Conservation (phyloP, 2,113 vertebrate genomes). For the Spilogale gracilis region DNA sequence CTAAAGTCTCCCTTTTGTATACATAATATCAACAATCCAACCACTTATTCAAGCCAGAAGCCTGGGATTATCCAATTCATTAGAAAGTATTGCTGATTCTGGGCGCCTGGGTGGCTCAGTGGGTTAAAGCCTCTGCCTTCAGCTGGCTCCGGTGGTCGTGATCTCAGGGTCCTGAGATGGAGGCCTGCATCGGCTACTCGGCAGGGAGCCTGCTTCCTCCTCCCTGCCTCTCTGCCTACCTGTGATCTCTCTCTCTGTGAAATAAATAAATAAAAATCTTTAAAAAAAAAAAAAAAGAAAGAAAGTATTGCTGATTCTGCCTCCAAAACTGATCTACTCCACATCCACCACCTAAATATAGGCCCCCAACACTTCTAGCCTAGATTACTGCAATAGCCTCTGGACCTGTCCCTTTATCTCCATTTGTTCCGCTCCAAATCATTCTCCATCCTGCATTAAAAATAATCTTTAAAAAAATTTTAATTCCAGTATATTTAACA, state of each 20-base stretch:
- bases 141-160: no score
- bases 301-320: not conserved
- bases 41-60: not conserved
- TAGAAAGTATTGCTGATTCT: not conserved
- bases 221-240: no score
- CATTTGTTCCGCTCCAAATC: not conserved
- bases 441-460: constrained; percentile 25
- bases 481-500: not conserved
- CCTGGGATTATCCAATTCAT: not conserved
- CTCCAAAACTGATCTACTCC: not conserved
- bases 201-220: no score
- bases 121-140: no score
- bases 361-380: not conserved
- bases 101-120: no score
- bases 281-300: no score
- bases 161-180: no score
- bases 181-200: no score
- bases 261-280: no score
- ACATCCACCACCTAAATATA: not conserved
- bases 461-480: not conserved
- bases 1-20: not conserved
- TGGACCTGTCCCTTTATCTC: not conserved
- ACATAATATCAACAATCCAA: not conserved
- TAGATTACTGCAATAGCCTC: not conserved
- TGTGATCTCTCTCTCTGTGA: no score